Base-by-base conservation (phyloP, 92 coral and sea anemone species). In the Nematostella vectensis region DNA sequence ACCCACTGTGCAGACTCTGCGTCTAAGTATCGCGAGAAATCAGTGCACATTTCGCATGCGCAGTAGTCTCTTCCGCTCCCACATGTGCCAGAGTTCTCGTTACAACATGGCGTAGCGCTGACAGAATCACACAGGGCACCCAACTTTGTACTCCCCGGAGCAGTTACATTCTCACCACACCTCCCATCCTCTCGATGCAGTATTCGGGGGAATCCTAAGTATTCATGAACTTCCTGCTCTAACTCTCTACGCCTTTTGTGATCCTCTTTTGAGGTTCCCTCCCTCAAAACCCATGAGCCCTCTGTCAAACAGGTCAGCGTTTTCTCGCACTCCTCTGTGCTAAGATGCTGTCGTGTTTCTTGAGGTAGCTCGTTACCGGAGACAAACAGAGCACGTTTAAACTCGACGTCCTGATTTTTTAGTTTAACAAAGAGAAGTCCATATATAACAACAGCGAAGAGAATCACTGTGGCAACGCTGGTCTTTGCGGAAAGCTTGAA, bases 1-100 rank as follows among this genome's bases (percentile, higher is more conserved):
- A 49, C 61, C 89, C 83, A 82, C 30, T 66, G 30, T 10, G 83
- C 68, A 26, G 76, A 22, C 48, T 82, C 83, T 4, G 75, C 89
- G 2, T 77, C 45, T 11, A 61, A 36, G 40, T 76, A 76, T 1
- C 63, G 61, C 19, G 70, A 50, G 55, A 82, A 82, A 29, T 82
- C 82, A 13, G 59, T 68, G 57, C 83, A 82, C 2, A 47, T 2
- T 1, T 44, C 50, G 48, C 89, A 82, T 3, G 31, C 15, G 30
- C 89, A 82, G 20, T 82, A 44, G 3, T 47, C 76, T 0, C 50
- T 13, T 9, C 79, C 44, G 20, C 39, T 76, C 18, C 88, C 83
- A 57, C 88, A 81, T 17, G 45, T 24, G 21, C 78, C 79, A 26
- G 51, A 59, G 15, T 6, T 52, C 42, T 81, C 88, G 47, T 81